Evolutionary conservation across 2,113 vertebrate genomes (phyloP), one percentile per base, ranked within the genome.

Genomic region (Chrysemys picta): DNA sequence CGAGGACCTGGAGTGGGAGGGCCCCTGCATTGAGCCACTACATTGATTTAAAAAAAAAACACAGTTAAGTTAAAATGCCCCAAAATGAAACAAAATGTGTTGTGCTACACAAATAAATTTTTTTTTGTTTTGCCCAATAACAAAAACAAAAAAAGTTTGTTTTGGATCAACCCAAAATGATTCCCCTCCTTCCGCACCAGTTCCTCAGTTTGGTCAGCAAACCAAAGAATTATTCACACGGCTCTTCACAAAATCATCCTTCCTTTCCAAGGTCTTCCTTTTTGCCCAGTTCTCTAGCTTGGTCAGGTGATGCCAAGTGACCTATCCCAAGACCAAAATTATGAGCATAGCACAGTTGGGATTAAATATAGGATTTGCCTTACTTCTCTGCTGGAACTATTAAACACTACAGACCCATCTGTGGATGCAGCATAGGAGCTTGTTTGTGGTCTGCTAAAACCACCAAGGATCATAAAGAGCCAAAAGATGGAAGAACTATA

Each of bases 271-370:
- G 91, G 56, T 72, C 90, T 97, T 94, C 98, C 95, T 96, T 95
- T 95, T 89, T 91, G 93, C 91, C 94, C 88, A 50, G 92, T 92
- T 96, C 93, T 96, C 95, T 95, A 96, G 95, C 75, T 96, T 94
- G 89, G 93, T 97, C 95, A 97, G 82, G 94, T 96, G 95, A 42
- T 62, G 93, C 91, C 96, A 94, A 91, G 79, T 95, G 45, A 94
- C 85, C 89, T 93, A 95, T 96, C 75, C n/a, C 93, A 93, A 93
- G 96, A 91, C 96, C 96, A 96, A 95, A 94, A 93, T 94, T 97
- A 89, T 85, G 87, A 85, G 87, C 93, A 82, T 80, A 29, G 29
- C 81, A 89, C 83, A 0, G 54, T 85, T 94, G 92, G 81, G 95
- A 91, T 92, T 90, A 95, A 97, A 97, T 97, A 91, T 94, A 93